These are phyloP conservation scores for Seriola quinqueradiata DNA, from an alignment of 2,113 vertebrate species.

Conservation along the genomic window DNA sequence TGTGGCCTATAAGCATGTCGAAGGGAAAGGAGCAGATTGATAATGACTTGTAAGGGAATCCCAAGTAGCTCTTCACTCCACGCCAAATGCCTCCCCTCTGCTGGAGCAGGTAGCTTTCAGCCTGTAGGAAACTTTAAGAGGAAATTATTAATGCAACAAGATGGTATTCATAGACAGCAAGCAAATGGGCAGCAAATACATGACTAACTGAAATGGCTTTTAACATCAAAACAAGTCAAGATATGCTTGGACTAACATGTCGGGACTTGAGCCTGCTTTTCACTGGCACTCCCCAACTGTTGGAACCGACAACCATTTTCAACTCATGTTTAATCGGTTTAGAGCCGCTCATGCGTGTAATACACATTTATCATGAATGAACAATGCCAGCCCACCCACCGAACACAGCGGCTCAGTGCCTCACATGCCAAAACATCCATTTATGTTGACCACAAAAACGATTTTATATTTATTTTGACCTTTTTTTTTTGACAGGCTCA, in stretches of 20 bases:
- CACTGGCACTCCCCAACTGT: slow-evolving; percentile 40
- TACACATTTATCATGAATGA: slow-evolving; percentile 74
- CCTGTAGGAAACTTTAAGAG: slow-evolving; percentile 1
- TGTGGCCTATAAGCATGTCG: slow-evolving; percentile 13
- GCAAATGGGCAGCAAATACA: not conserved
- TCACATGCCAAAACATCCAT: slow-evolving; percentile 53
- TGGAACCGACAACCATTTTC: slow-evolving; percentile 45
- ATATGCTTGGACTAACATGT: slow-evolving; percentile 51
- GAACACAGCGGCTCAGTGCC: slow-evolving; percentile 22
- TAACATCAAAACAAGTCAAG: slow-evolving; percentile 51
- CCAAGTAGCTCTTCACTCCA: slow-evolving; percentile 44
- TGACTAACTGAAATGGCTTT: slow-evolving; percentile 22
- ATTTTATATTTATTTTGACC: not conserved
- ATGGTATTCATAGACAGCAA: not conserved
- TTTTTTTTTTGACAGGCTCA: slow-evolving; percentile 8
- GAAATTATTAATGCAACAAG: slow-evolving; percentile 22
- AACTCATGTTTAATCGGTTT: slow-evolving; percentile 63
- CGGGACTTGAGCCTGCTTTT: slow-evolving; percentile 41
- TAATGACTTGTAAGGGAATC: slow-evolving; percentile 70
- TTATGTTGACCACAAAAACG: slow-evolving; percentile 50
- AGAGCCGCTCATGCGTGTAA: slow-evolving; percentile 58
- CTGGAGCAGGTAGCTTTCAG: slow-evolving; percentile 44
- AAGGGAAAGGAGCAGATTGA: slow-evolving; percentile 63
- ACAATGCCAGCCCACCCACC: slow-evolving; percentile 65
- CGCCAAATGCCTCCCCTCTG: slow-evolving; percentile 43